Evolutionary conservation across 2,113 vertebrate species (phyloP).

Genomic region (Arenaria interpres): DNA sequence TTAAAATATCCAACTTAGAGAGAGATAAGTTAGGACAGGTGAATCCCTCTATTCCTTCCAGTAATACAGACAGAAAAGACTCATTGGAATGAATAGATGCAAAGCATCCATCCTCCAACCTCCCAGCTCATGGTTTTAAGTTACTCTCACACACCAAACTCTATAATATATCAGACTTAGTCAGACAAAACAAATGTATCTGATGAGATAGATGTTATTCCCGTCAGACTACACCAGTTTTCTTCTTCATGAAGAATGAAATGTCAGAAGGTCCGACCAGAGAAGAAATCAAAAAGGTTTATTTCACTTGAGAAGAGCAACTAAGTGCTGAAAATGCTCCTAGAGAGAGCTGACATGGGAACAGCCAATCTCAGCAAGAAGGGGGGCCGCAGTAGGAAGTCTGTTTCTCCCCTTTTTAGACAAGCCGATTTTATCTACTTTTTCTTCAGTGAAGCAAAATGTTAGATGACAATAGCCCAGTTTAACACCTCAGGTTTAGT

Average conservation of each 20-base stretch:
- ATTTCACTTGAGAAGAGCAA: not conserved
- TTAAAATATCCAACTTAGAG: not conserved
- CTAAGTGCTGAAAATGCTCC: not conserved
- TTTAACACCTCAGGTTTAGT: not conserved
- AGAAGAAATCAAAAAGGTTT: not conserved
- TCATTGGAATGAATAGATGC: not conserved
- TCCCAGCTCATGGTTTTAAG: not conserved
- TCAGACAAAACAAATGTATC: slow-evolving; percentile 18
- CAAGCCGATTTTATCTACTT: not conserved
- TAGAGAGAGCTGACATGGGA: not conserved
- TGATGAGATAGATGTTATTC: slow-evolving; percentile 10
- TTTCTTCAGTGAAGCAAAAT: not conserved
- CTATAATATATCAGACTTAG: not conserved
- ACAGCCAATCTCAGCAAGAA: not conserved
- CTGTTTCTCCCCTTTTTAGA: not conserved
- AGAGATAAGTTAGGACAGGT: slow-evolving; percentile 22
- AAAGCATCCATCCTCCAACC: not conserved
- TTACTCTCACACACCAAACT: slow-evolving; percentile 18
- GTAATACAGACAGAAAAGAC: not conserved
- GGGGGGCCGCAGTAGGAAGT: not conserved
- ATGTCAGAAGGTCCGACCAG: not conserved
- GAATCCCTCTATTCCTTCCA: slow-evolving; percentile 11
- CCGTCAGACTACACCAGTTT: not conserved
- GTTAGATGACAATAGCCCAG: not conserved
- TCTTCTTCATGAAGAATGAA: slow-evolving; percentile 22